Evolutionary conservation across 1,140 invertebrate genomes (phyloP), one percentile per base, ranked within the genome.

Genomic region (Conopomorpha cramerella): DNA sequence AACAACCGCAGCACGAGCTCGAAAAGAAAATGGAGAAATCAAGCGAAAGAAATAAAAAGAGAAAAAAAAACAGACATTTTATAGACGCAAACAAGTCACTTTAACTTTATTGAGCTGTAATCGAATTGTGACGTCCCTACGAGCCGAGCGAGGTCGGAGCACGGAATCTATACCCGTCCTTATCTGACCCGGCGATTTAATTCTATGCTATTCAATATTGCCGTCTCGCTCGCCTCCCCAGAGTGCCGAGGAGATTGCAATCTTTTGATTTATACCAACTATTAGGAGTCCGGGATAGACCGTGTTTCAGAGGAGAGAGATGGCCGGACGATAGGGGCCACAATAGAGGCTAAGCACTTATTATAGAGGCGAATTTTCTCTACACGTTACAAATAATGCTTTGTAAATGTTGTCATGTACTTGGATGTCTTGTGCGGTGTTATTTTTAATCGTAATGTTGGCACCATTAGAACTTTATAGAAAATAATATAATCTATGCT

Each of bases 231-330:
- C 62, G 57, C 52, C 46, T 71, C 67, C 66, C 67, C 64, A 60
- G 71, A 66, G 67, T 67, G 65, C 65, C 55, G 55, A 50, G 51
- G 62, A 70, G 70, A 76, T 76, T 70, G 68, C 67, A 71, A 76
- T 76, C 71, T 76, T 74, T 72, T 76, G 71, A 76, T 76, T 76
- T 76, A 76, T 76, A 71, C 66, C 71, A 68, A 76, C 67, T 76
- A 76, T 76, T 76, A 76, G 71, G 68, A 70, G 55, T 54, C 55
- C 51, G 59, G 61, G 57, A 57, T 66, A 57, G 51, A 68, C 56
- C 61, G 66, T 67, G 60, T 67, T 51, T 65, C 46, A 44, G 49
- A 63, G 16, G 13, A 15, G n/a, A 7, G 0, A 6, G 0, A 30
- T 13, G 16, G 14, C 13, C 29, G 8, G 13, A 30, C 6, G 8